These are phyloP conservation scores for Papilio dardanus DNA, from an alignment of 1,140 invertebrate genomes.

Conservation along the genomic window DNA sequence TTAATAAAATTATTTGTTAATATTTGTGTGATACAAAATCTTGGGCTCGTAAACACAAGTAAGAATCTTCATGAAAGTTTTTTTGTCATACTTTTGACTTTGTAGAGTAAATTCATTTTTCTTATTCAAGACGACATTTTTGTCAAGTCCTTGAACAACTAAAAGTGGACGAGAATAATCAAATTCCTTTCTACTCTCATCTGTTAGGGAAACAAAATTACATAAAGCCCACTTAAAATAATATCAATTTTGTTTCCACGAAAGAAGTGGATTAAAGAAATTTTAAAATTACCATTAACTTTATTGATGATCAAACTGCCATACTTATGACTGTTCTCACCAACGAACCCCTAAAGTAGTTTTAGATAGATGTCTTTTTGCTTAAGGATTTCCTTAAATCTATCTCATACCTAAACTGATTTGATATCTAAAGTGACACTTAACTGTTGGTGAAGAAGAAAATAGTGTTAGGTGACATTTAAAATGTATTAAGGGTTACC, in stretches of 20 bases:
- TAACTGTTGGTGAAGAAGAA: too few species aligned
- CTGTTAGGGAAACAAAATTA: neutral
- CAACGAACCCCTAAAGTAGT: too few species aligned
- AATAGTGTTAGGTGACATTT: too few species aligned
- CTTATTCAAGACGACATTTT: neutral
- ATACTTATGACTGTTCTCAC: too few species aligned
- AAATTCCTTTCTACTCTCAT: slow-evolving; percentile 14
- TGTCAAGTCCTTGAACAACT: neutral
- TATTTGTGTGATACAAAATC: too few species aligned
- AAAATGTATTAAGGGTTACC: too few species aligned
- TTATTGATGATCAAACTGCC: neutral
- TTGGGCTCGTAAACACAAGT: neutral
- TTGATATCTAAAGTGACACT: too few species aligned
- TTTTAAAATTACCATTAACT: neutral
- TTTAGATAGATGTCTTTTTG: too few species aligned
- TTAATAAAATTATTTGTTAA: too few species aligned
- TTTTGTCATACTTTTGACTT: neutral
- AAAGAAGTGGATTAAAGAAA: neutral
- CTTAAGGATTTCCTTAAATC: too few species aligned
- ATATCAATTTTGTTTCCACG: neutral
- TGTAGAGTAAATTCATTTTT: neutral
- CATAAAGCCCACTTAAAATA: neutral
- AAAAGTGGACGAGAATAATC: slow-evolving; percentile 16
- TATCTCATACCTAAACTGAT: too few species aligned
- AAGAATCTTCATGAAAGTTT: neutral